Conservation (phyloP, 1,140 invertebrate genomes). For the Lordiphosa stackelbergi region DNA sequence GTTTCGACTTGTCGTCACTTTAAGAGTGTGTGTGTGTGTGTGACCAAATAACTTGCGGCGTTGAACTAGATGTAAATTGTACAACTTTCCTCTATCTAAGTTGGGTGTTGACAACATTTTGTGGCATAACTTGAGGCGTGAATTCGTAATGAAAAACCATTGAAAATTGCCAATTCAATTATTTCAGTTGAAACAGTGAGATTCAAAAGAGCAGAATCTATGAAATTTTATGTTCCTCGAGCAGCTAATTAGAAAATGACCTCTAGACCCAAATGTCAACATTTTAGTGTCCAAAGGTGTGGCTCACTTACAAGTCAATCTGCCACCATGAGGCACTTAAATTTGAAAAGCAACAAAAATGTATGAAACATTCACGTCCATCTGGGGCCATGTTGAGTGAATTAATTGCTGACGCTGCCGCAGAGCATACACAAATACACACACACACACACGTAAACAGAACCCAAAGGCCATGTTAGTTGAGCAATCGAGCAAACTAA, state of each 20-base stretch:
- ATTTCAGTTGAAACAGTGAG: too few species aligned
- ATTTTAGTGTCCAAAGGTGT: constrained; percentile 15
- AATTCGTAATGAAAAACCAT: too few species aligned
- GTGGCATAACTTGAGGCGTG: constrained; percentile 15
- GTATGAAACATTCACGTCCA: constrained; percentile 9
- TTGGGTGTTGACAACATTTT: constrained; percentile 31
- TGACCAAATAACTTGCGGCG: constrained; percentile 22
- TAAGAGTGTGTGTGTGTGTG: constrained; percentile 7
- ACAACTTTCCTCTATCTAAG: constrained; percentile 15
- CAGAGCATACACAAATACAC: constrained; percentile 15
- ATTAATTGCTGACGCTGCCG: constrained; percentile 54
- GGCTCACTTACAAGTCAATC: constrained; percentile 37
- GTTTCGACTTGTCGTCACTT: constrained; percentile 34
- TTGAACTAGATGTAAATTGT: constrained; percentile 11
- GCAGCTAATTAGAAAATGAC: constrained; percentile 31
- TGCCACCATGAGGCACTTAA: constrained; percentile 4
- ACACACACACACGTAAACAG: constrained; percentile 6
- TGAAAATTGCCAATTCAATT: background rate
- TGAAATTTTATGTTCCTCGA: constrained; percentile 34
- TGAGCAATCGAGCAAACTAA: constrained; percentile 66
- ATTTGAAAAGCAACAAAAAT: constrained; percentile 24
- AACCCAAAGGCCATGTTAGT: constrained; percentile 45
- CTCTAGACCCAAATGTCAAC: constrained; percentile 20
- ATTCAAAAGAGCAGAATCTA: too few species aligned
- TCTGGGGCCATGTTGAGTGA: constrained; percentile 29